These are phyloP conservation scores for Brachyalestes nurse DNA, from an alignment of 2,797 vertebrate genomes.

Conservation along the genomic window DNA sequence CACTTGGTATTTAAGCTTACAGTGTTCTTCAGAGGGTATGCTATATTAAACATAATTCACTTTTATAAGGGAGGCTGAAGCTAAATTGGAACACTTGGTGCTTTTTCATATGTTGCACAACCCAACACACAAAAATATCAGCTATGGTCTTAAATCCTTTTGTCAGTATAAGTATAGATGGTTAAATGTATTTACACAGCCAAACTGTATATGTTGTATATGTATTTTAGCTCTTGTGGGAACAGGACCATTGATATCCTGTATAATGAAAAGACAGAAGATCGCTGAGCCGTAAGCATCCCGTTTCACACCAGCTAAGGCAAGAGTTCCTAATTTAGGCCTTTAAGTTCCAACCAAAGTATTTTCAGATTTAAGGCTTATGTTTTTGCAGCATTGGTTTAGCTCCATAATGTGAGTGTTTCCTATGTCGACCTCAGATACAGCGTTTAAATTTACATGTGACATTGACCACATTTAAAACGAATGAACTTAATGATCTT, in stretches of 20 bases:
- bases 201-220: background rate
- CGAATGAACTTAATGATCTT: background rate
- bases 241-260: background rate
- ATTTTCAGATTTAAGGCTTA: conserved; percentile 43
- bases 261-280: background rate
- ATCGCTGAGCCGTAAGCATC: background rate
- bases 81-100: background rate
- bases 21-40: background rate
- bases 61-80: background rate
- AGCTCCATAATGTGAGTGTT: background rate
- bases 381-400: conserved; percentile 35
- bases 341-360: background rate
- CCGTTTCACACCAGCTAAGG: background rate
- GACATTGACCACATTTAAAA: background rate
- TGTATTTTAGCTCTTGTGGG: too few relatives aligned
- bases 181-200: background rate
- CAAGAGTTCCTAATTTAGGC: background rate
- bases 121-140: background rate
- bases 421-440: background rate
- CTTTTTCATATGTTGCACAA: background rate
- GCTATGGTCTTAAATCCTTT: background rate
- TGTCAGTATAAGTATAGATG: background rate
- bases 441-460: background rate
- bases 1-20: background rate
- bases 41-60: background rate